Conservation (phyloP, 2,113 vertebrate species). For the Rana temporaria region DNA sequence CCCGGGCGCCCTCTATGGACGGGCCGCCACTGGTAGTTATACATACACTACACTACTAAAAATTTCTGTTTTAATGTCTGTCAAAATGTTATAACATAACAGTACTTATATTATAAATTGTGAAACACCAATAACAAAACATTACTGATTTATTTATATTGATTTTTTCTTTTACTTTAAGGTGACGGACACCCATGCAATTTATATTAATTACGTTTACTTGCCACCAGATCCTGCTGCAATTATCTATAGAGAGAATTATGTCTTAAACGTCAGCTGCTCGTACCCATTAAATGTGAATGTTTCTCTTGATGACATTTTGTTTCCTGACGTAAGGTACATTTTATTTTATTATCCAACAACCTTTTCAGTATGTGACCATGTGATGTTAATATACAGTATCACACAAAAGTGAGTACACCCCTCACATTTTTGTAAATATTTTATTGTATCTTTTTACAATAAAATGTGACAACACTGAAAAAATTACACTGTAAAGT, state of each 20-base stretch:
- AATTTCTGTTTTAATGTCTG: background rate
- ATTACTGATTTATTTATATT: background rate
- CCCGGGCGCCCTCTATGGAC: no score
- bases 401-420: no score
- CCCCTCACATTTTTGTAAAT: no score
- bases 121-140: no score
- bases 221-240: background rate
- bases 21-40: no score
- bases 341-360: background rate
- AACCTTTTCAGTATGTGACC: background rate
- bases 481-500: no score
- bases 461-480: no score
- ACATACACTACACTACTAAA: no score
- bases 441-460: no score
- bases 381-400: background rate
- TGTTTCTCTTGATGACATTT: background rate
- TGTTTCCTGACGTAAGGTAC: constrained; percentile 13
- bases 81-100: background rate
- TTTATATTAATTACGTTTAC: constrained; percentile 5
- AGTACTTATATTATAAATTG: background rate
- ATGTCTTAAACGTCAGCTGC: constrained; percentile 21
- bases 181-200: background rate
- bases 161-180: background rate
- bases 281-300: constrained; percentile 6
- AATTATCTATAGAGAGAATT: constrained; percentile 22